Base-by-base conservation (phyloP, 2,888 invertebrate genomes). In the Thysanoteuthis rhombus region DNA sequence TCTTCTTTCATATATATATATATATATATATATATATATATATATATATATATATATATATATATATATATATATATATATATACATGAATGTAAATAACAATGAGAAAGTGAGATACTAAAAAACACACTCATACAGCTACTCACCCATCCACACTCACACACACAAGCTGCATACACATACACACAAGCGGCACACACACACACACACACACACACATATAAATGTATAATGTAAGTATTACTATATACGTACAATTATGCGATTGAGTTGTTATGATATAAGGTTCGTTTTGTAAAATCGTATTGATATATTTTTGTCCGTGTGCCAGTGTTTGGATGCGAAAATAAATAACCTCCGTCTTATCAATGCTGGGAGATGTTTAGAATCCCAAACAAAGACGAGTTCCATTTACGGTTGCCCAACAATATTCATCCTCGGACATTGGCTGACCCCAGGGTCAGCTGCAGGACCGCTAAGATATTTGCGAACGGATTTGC, bases 331-430 rank as follows among this genome's bases (percentile, higher is more conserved):
- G 75, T n/a, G 75, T 75, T 75, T n/a, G 75, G 75, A 75, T 75
- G 75, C 75, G 75, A 75, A 75, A 75, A 75, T 75, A 75, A 75
- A 75, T 75, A 75, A 75, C n/a, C 75, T n/a, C 32, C 58, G 28
- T 75, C n/a, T n/a, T n/a, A 75, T 75, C 75, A n/a, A 75, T 75
- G 75, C 75, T 75, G 75, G 75, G n/a, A n/a, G 75, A 75, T 75
- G 75, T 75, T 75, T 75, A n/a, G 75, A 75, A 75, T 75, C n/a
- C n/a, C 75, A 75, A 75, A 75, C 75, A 75, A 75, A n/a, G 75
- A n/a, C 75, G n/a, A n/a, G 75, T n/a, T 75, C 75, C 75, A 75
- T 75, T 75, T 75, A 75, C 36, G 75, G n/a, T 19, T n/a, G 75
- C 12, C 75, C n/a, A n/a, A 36, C 75, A 75, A 75, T 75, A 75